phyloP scores from a whole-genome alignment of 2,888 invertebrate species.

The Amphipyra berbera region DNA sequence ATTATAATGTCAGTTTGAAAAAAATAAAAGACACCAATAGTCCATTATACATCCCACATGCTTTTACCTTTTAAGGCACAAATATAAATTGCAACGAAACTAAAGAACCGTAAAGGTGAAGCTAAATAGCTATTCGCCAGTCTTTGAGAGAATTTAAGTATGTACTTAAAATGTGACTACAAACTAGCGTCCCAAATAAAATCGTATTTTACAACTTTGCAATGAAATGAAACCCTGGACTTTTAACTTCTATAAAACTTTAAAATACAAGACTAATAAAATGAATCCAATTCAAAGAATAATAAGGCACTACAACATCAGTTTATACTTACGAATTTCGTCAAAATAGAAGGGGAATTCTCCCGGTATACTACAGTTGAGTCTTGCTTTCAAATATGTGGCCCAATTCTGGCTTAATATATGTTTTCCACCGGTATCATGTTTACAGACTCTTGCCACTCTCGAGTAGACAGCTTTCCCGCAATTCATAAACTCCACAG shows the following conservation, averaged over 20 bases:
- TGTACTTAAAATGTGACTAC: constrained; percentile 49
- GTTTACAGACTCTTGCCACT: constrained; percentile 93
- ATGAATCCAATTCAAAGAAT: constrained; percentile 23
- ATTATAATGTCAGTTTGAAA: constrained; percentile 38
- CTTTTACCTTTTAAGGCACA: constrained; percentile 8
- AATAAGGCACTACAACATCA: constrained; percentile 14
- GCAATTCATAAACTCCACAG: constrained; percentile 92
- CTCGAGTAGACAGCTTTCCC: constrained; percentile 93
- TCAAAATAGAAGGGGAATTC: constrained; percentile 94
- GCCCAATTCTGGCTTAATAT: constrained; percentile 92
- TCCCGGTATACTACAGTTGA: constrained; percentile 93
- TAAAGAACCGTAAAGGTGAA: constrained; percentile 44
- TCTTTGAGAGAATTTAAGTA: constrained; percentile 49
- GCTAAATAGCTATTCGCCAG: constrained; percentile 38
- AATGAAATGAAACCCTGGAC: constrained; percentile 34
- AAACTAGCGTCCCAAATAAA: constrained; percentile 47
- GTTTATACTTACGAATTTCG: constrained; percentile 91
- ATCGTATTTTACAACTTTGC: constrained; percentile 43
- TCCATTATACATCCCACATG: constrained; percentile 1
- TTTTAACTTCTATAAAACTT: constrained; percentile 33
- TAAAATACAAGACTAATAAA: constrained; percentile 18
- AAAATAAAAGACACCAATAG: constrained; percentile 21
- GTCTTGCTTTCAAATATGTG: constrained; percentile 92
- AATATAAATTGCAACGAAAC: constrained; percentile 26
- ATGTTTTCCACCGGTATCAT: constrained; percentile 91